A percentile compares a stretch with the other conserved stretches of the same genome.
Conservation (phyloP, 2,888 invertebrate genomes). For the Chrysina gloriosa region DNA sequence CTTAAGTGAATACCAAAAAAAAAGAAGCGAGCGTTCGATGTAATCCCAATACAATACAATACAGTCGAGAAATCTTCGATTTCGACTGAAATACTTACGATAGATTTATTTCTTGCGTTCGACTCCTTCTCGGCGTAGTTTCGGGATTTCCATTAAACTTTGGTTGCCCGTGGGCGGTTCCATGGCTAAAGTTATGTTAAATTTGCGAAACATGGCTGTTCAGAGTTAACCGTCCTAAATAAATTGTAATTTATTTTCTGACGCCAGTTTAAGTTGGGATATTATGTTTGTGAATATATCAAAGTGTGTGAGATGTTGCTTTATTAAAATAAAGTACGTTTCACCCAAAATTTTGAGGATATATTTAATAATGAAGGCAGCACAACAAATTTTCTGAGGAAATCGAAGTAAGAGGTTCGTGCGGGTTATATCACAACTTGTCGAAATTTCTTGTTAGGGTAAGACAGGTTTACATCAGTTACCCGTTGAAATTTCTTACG, state of each 20-base stretch:
- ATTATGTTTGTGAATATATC: neutral
- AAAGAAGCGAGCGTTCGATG: neutral
- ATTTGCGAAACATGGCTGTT: neutral
- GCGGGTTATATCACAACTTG: too few species aligned
- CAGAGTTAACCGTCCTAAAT: neutral
- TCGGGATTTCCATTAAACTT: conserved; percentile 15
- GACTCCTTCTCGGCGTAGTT: neutral
- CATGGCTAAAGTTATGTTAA: conserved; percentile 3
- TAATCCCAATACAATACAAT: neutral
- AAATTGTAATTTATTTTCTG: conserved; percentile 1
- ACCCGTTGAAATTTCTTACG: too few species aligned
- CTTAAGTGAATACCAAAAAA: too few species aligned
- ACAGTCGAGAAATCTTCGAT: neutral
- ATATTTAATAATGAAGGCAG: too few species aligned
- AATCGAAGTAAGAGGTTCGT: too few species aligned
- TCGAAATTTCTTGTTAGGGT: too few species aligned
- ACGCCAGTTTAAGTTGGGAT: neutral
- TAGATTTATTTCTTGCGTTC: conserved; percentile 4
- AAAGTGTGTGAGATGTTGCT: too few species aligned
- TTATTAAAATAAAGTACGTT: too few species aligned
- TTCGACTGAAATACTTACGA: neutral
- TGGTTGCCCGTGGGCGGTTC: neutral
- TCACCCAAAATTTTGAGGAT: too few species aligned
- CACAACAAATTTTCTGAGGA: too few species aligned
- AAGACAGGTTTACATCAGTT: too few species aligned